Evolutionary conservation across 2,797 vertebrate genomes (phyloP).

Genomic region (Gymnocypris eckloni): DNA sequence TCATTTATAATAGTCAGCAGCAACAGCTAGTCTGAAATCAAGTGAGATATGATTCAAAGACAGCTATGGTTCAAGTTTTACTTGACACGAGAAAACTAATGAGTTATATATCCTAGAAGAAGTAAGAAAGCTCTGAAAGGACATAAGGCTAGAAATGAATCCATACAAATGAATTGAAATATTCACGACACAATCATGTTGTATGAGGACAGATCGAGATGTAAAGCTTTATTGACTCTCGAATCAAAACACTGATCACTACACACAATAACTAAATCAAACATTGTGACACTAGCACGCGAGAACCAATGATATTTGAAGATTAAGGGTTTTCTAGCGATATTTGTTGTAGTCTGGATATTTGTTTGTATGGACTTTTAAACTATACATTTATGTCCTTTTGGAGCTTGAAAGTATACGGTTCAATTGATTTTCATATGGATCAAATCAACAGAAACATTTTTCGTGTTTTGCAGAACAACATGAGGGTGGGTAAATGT

Average conservation of each 20-base stretch:
- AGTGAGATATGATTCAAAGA: background rate
- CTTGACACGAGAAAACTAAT: background rate
- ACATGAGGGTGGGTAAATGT: background rate
- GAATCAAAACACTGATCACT: background rate
- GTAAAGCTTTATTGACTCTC: background rate
- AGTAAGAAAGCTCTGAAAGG: background rate
- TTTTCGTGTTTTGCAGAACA: background rate
- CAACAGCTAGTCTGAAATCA: conserved; percentile 13
- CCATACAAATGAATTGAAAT: background rate
- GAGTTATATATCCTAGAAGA: background rate
- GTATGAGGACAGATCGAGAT: background rate
- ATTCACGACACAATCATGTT: background rate
- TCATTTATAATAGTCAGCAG: conserved; percentile 45
- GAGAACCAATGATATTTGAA: background rate
- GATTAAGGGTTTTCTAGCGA: background rate
- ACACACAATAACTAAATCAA: background rate
- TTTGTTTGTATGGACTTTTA: background rate
- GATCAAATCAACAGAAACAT: background rate
- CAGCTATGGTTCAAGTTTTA: conserved; percentile 2
- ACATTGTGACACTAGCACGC: background rate
- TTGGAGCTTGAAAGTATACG: background rate
- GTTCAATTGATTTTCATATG: background rate
- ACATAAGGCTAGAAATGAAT: background rate
- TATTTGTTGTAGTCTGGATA: background rate
- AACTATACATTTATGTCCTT: background rate